Conservation (phyloP, 2,797 vertebrate species). For the Decapterus maruadsi region DNA sequence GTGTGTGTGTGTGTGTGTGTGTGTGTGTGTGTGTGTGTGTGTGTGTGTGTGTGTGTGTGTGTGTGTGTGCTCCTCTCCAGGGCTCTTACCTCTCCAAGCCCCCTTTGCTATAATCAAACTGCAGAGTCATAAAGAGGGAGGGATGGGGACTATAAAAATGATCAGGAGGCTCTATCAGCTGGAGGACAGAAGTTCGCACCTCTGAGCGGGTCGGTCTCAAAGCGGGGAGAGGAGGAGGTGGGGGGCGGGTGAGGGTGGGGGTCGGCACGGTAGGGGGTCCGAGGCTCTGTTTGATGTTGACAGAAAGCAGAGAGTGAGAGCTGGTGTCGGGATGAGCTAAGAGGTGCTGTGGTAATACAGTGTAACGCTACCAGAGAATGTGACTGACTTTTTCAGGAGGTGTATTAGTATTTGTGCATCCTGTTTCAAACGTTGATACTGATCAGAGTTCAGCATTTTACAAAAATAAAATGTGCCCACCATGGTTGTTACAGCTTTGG, state of each 20-base stretch:
- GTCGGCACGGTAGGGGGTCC: slow-evolving; percentile 66
- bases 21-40: slow-evolving; percentile 47
- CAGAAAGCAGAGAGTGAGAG: slow-evolving; percentile 61
- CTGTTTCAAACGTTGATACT: neutral
- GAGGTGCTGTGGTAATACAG: slow-evolving; percentile 14
- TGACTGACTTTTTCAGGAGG: neutral
- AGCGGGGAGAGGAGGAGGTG: slow-evolving; percentile 35
- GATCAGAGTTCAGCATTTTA: neutral
- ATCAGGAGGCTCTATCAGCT: slow-evolving; percentile 68
- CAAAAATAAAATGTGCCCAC: neutral
- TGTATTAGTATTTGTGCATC: neutral
- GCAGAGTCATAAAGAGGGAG: slow-evolving; percentile 80
- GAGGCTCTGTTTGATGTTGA: slow-evolving; percentile 74
- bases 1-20: slow-evolving; percentile 41
- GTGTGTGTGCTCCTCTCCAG: slow-evolving; percentile 42
- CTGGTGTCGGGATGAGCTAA: slow-evolving; percentile 21
- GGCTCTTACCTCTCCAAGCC: slow-evolving; percentile 58
- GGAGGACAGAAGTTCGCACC: slow-evolving; percentile 78
- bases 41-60: slow-evolving; percentile 38
- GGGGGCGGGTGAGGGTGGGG: slow-evolving; percentile 47
- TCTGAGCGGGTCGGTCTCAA: slow-evolving; percentile 67
- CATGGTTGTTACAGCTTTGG: neutral
- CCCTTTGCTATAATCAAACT: slow-evolving; percentile 79
- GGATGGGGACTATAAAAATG: slow-evolving; percentile 73
- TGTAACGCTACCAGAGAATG: neutral